These are phyloP conservation scores for Nettapus auritus DNA, from an alignment of 2,113 vertebrate species.

Conservation along the genomic window DNA sequence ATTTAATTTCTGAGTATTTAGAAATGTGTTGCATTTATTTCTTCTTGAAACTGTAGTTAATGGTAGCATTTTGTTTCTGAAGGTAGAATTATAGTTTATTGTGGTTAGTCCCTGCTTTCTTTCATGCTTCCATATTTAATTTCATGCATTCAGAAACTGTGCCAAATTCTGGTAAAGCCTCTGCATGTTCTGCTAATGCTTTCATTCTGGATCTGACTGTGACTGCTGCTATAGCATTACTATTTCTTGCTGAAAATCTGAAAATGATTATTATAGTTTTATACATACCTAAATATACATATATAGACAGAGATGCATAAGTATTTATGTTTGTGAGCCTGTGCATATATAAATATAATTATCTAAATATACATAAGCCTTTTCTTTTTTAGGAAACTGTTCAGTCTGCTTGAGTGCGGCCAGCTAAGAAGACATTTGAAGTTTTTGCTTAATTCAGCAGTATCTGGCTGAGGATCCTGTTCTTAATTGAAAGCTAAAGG, in stretches of 20 bases:
- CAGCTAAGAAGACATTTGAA: background rate
- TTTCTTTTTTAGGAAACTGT: background rate
- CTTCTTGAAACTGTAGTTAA: background rate
- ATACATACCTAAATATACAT: accelerated
- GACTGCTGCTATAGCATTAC: background rate
- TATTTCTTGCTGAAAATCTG: background rate
- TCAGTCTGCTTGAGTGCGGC: background rate
- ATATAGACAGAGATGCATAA: accelerated
- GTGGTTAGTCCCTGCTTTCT: accelerated
- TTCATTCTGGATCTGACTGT: accelerated
- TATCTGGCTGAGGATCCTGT: background rate
- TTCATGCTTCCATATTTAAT: background rate
- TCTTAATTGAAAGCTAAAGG: background rate
- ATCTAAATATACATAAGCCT: background rate
- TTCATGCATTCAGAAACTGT: accelerated
- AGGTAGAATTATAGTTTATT: background rate
- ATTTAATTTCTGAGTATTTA: background rate
- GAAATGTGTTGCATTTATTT: background rate
- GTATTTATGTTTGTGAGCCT: background rate
- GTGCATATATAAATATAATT: background rate
- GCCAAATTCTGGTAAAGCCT: background rate
- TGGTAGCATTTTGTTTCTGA: background rate
- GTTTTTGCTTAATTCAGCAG: background rate
- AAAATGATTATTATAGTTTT: background rate
- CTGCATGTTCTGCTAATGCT: accelerated